Conservation (phyloP, 2,888 invertebrate genomes). For the Raillietiella orientalis region DNA sequence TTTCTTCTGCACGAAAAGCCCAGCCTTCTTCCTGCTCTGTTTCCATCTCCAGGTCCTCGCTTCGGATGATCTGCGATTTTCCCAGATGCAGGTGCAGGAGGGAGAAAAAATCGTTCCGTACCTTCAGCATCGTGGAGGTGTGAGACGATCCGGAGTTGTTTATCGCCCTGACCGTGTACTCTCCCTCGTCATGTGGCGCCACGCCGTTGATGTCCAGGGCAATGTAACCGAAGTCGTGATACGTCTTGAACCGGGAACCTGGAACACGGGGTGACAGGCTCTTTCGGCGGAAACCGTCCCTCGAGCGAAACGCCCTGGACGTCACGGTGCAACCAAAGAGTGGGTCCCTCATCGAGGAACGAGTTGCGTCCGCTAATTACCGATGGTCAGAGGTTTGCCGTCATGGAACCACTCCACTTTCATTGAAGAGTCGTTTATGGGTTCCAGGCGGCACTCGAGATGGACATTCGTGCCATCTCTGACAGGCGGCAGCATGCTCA, state of each 20-base stretch:
- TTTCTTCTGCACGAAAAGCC: conserved; percentile 45
- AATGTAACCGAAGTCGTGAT: conserved; percentile 89
- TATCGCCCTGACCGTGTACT: conserved; percentile 72
- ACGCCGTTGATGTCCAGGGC: conserved; percentile 81
- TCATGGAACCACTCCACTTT: conserved; percentile 87
- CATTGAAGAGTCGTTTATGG: conserved; percentile 87
- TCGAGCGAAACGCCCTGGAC: no score
- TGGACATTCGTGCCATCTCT: conserved; percentile 68
- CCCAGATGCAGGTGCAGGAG: no score
- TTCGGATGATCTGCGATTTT: conserved; percentile 5
- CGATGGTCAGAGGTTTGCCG: conserved; percentile 42
- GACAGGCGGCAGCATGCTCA: conserved; percentile 51
- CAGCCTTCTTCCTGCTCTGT: conserved; percentile 70
- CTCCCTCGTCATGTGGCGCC: conserved; percentile 73
- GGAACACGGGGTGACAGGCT: conserved; percentile 3
- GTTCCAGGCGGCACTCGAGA: conserved; percentile 63
- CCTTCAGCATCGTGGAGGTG: conserved; percentile 59
- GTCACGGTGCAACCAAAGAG: no score
- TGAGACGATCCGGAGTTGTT: conserved; percentile 77
- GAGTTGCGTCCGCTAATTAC: conserved; percentile 12
- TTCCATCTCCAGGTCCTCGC: conserved; percentile 30
- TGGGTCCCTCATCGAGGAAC: not conserved
- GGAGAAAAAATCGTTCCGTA: no score
- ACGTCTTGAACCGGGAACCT: conserved; percentile 58
- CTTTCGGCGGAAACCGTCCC: no score